Evolutionary conservation across 2,113 vertebrate genomes (phyloP), one percentile per base, ranked within the genome.

Genomic region (Colaptes auratus): DNA sequence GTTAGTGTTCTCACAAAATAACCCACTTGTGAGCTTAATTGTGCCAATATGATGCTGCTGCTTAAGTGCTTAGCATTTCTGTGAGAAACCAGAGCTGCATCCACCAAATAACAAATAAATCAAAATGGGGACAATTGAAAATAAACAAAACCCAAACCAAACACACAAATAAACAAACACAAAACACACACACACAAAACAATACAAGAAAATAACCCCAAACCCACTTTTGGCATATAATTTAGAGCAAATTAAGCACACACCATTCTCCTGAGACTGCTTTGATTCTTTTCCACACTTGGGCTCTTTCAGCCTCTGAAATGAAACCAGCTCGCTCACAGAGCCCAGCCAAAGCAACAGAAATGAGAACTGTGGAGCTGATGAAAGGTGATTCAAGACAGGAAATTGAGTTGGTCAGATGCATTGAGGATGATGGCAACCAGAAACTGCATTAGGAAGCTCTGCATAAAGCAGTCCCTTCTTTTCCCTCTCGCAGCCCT

Each of bases 351-450:
- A 95, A 94, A 75, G 61, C 83, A 73, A 63, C 71, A 94, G 84
- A 95, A 90, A 85, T 55, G 82, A 96, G 94, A 95, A 92, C 55
- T 50, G 81, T 52, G 75, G 90, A 92, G 88, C 60, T 72, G 63
- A 90, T 79, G 93, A 97, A 92, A 97, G 76, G 82, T 77, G 89
- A 93, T 93, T 94, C 86, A 94, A 95, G 76, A 86, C 96, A 97
- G 97, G 97, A 98, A 98, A 98, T 97, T 95, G 96, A 97, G n/a
- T 95, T 93, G 96, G 96, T 97, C 96, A 97, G 95, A 96, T 70
- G 88, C 90, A 93, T 92, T 97, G 96, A 97, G 97, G 97, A 94
- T 94, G 59, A 96, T 88, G 91, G 93, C 95, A 97, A 94, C 73
- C 89, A 96, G 93, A 93, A 91, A 95, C 60, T 90, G 56, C 59